A percentile compares a stretch with the other conserved stretches of the same genome.
phyloP scores from a whole-genome alignment of 1,140 invertebrate species.

The Kradibia gibbosae region DNA sequence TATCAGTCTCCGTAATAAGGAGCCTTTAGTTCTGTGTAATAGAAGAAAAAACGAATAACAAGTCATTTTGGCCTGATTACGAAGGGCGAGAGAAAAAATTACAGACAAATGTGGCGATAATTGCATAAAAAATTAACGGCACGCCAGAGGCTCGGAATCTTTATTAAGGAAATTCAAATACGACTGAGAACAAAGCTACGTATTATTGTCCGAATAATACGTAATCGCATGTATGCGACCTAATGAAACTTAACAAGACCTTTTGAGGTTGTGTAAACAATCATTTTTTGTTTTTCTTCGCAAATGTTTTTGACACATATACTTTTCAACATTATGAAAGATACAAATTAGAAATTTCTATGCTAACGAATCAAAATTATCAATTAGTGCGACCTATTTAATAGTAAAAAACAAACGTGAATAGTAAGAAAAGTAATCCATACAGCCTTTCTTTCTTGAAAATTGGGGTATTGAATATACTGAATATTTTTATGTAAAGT shows the following conservation, averaged over 20 bases:
- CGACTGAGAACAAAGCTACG: not conserved
- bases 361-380: no score
- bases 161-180: conserved; percentile 34
- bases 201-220: conserved; percentile 20
- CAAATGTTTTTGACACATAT: not conserved
- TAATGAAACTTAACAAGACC: conserved; percentile 11
- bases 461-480: not conserved
- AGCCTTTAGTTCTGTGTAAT: not conserved
- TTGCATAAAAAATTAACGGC: not conserved
- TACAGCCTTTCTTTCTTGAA: not conserved
- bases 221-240: not conserved
- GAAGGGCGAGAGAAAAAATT: not conserved
- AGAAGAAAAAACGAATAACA: not conserved
- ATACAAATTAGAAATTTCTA: not conserved
- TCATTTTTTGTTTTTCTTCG: not conserved
- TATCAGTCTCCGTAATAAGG: conserved; percentile 20
- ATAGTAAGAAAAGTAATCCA: not conserved
- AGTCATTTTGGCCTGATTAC: not conserved
- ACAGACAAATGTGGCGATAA: not conserved
- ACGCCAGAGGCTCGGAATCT: conserved; percentile 25
- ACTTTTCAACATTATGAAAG: conserved; percentile 2
- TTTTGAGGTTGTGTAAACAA: conserved; percentile 25
- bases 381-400: not conserved
- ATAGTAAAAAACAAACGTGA: not conserved
- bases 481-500: not conserved